phyloP scores from a whole-genome alignment of 92 coral and sea anemone genomes.

The Desmophyllum pertusum region DNA sequence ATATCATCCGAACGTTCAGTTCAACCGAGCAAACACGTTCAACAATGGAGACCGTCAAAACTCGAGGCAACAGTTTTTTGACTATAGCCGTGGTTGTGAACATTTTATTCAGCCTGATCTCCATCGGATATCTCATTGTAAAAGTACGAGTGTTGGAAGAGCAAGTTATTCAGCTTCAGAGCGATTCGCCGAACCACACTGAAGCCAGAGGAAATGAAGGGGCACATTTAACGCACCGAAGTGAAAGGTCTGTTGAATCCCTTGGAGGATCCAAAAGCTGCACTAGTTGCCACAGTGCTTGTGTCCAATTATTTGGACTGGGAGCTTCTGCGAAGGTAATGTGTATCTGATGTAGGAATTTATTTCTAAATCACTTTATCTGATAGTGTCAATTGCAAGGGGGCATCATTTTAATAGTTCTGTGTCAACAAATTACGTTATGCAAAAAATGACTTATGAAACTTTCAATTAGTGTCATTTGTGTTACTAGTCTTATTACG shows the following conservation, averaged over 20 bases:
- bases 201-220: conserved; percentile 3
- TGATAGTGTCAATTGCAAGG: neutral
- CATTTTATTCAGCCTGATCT: conserved; percentile 34
- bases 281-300: conserved; percentile 34
- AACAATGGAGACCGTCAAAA: conserved; percentile 32
- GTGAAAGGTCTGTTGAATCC: conserved; percentile 32
- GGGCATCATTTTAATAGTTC: neutral
- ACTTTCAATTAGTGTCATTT: neutral
- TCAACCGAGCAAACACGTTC: neutral
- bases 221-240: conserved; percentile 14
- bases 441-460: neutral
- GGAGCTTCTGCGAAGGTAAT: conserved; percentile 43
- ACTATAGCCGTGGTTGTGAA: conserved; percentile 37
- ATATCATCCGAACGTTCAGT: neutral
- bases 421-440: neutral
- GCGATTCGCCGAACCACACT: neutral
- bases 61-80: conserved; percentile 17
- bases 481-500: no score
- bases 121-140: conserved; percentile 58
- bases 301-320: conserved; percentile 44
- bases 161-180: conserved; percentile 40
- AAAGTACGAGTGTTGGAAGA: conserved; percentile 58
- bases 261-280: conserved; percentile 19
- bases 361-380: neutral
- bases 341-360: neutral